Evolutionary conservation across 2,888 invertebrate species (phyloP), one percentile per base, ranked within the genome.

Genomic region (Volucella inanis): DNA sequence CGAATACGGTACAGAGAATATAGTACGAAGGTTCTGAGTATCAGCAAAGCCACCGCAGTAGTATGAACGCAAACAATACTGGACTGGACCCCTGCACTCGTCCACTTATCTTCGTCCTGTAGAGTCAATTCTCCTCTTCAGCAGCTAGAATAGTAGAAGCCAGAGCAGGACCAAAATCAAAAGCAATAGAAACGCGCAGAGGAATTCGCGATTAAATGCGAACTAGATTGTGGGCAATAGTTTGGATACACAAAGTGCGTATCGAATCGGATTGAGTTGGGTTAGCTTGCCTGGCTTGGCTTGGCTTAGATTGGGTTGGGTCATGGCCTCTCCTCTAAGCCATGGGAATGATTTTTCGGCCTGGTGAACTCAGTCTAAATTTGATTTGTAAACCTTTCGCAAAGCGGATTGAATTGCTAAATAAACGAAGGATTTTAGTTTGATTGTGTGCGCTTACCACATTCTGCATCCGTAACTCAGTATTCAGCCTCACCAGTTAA

Each of bases 171-270:
- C 6, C 31, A 31, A 31, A 31, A 31, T 31, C 31, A 31, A 31
- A 31, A 31, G 31, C 31, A 31, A 31, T 31, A 31, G 31, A 31
- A 31, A 31, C 6, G 62, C 52, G 67, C 78, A 64, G 71, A 76
- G 85, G 72, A 81, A 85, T 81, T 85, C 85, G 85, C 85, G 85
- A 81, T 81, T 85, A 81, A 81, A 85, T 77, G 85, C 72, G 85
- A 81, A 85, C 85, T 76, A 85, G 85, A 77, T 77, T 85, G 85
- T 81, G 85, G 85, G 80, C 72, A 77, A 76, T 80, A 85, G 85
- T 81, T 85, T 85, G 72, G 74, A 52, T 85, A 81, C 76, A 81
- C 81, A 85, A 81, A 77, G 81, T 85, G 85, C 85, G 85, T 85
- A 68, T 76, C 65, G 50, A 31, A 31, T 31, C 31, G 31, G 31